Conservation (phyloP, 2,113 vertebrate species). For the Cottus gobio region DNA sequence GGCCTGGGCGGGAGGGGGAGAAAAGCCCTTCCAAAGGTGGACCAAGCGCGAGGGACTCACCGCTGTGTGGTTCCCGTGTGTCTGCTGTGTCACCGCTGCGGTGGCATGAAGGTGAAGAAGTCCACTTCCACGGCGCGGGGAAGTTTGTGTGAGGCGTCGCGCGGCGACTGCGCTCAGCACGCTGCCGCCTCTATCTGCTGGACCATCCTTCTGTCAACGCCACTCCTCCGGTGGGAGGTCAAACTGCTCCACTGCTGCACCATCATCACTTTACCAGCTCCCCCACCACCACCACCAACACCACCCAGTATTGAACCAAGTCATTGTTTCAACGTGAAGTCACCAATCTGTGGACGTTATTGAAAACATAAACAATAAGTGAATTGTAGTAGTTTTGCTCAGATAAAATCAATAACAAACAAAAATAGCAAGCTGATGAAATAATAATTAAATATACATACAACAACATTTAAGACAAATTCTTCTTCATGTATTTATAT, state of each 20-base stretch:
- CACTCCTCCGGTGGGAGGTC: slow-evolving; percentile 80
- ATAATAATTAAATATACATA: neutral
- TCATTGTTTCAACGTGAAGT: neutral
- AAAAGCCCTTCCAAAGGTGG: neutral
- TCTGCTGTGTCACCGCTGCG: slow-evolving; percentile 25
- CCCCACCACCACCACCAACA: neutral
- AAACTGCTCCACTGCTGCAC: slow-evolving; percentile 37
- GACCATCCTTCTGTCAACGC: slow-evolving; percentile 75
- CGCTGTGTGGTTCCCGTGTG: neutral
- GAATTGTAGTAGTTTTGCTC: neutral
- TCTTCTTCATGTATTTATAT: neutral
- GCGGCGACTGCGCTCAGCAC: slow-evolving; percentile 49
- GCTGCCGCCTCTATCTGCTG: slow-evolving; percentile 60
- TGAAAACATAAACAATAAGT: neutral
- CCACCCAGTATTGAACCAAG: neutral
- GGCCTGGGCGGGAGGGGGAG: neutral
- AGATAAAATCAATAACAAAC: neutral
- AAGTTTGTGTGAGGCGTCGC: slow-evolving; percentile 44
- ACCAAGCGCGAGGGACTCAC: slow-evolving; percentile 36
- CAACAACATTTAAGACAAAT: neutral
- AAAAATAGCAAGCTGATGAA: neutral
- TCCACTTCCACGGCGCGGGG: slow-evolving; percentile 16
- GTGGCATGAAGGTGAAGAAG: slow-evolving; percentile 53
- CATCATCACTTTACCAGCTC: neutral
- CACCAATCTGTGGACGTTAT: neutral